These are phyloP conservation scores for Acinonyx jubatus DNA, from an alignment of 2,113 vertebrate genomes.

Conservation along the genomic window DNA sequence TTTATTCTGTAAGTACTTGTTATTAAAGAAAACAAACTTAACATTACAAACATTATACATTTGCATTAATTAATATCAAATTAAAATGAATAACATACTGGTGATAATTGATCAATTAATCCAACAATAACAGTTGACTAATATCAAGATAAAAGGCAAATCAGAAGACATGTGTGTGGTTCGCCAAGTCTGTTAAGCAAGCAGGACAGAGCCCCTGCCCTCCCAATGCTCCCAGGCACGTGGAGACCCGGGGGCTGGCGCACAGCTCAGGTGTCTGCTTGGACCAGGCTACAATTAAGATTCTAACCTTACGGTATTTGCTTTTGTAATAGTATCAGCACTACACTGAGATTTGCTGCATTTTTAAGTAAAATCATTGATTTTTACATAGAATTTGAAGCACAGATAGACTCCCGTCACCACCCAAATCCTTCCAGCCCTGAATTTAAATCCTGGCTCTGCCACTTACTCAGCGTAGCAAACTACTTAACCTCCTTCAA, in stretches of 20 bases:
- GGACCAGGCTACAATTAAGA: neutral
- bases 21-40: neutral
- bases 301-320: neutral
- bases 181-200: neutral
- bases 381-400: slow-evolving; percentile 32
- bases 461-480: neutral
- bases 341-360: neutral
- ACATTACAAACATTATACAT: neutral
- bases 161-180: neutral
- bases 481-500: slow-evolving; percentile 19
- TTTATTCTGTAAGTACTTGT: neutral
- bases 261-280: neutral
- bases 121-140: neutral
- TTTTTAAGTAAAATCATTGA: slow-evolving; percentile 42
- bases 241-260: neutral
- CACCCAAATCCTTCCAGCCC: neutral
- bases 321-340: neutral
- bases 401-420: neutral
- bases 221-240: neutral
- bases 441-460: neutral
- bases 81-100: slow-evolving; percentile 7
- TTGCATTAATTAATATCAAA: slow-evolving; percentile 27
- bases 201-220: neutral
- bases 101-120: neutral
- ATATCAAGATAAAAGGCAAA: slow-evolving; percentile 36